Conservation (phyloP, 1,140 invertebrate genomes). For the Achatina immaculata region DNA sequence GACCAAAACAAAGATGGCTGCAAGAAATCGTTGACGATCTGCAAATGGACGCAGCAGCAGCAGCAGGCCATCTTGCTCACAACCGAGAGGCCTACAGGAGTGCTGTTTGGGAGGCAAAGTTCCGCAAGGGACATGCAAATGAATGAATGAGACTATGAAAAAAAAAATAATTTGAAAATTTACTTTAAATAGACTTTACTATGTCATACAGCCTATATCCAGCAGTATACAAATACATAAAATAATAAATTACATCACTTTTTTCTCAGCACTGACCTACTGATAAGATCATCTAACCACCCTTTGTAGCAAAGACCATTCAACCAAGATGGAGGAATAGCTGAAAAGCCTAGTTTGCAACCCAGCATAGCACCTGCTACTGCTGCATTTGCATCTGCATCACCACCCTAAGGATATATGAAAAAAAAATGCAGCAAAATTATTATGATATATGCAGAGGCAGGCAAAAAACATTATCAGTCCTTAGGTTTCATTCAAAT, state of each 20-base stretch:
- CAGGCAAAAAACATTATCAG: neutral
- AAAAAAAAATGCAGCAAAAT: neutral
- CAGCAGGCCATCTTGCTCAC: neutral
- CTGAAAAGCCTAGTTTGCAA: conserved; percentile 63
- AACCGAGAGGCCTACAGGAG: too few species aligned
- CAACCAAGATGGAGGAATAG: conserved; percentile 62
- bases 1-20: too few species aligned
- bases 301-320: conserved; percentile 52
- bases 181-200: neutral
- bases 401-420: conserved; percentile 57
- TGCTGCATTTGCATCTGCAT: conserved; percentile 67
- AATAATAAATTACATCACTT: neutral
- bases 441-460: neutral
- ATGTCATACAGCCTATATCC: neutral
- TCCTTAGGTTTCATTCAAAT: neutral
- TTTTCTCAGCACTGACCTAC: conserved; percentile 49
- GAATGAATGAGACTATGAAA: neutral
- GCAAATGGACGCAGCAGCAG: too few species aligned
- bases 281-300: conserved; percentile 63
- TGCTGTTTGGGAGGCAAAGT: neutral
- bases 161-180: neutral
- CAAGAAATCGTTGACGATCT: too few species aligned
- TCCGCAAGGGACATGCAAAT: neutral
- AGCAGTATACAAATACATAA: neutral
- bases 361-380: conserved; percentile 66